phyloP scores from a whole-genome alignment of 2,888 invertebrate genomes.

The Drosophila phalerata region DNA sequence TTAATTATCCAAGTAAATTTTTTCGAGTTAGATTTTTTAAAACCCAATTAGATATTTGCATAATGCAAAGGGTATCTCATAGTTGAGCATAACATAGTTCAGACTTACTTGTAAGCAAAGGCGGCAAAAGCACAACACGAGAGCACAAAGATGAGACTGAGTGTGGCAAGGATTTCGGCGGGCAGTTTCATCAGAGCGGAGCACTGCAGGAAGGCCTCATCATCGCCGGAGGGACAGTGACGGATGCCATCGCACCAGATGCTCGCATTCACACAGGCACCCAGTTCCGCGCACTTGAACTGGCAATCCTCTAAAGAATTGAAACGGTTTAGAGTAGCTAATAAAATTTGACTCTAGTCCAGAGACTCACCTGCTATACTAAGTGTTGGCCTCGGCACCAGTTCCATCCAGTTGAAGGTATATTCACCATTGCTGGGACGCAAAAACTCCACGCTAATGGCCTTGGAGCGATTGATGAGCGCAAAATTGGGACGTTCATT shows the following conservation, averaged over 20 bases:
- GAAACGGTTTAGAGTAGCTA: background rate
- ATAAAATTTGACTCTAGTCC: background rate
- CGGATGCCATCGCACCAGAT: slow-evolving; percentile 93
- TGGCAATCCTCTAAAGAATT: slow-evolving; percentile 89
- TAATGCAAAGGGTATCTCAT: background rate
- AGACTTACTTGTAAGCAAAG: slow-evolving; percentile 87
- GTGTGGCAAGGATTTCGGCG: slow-evolving; percentile 89
- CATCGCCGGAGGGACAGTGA: slow-evolving; percentile 93
- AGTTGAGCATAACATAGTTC: background rate
- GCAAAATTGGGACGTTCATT: slow-evolving; percentile 87
- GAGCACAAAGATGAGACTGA: slow-evolving; percentile 86
- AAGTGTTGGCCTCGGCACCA: slow-evolving; percentile 87
- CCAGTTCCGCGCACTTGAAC: slow-evolving; percentile 91
- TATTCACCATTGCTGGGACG: slow-evolving; percentile 91
- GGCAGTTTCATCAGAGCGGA: slow-evolving; percentile 92
- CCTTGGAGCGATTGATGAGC: slow-evolving; percentile 87
- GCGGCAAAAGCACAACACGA: slow-evolving; percentile 86
- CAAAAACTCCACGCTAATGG: slow-evolving; percentile 92
- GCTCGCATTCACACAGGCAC: slow-evolving; percentile 92
- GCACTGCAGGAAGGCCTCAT: slow-evolving; percentile 92
- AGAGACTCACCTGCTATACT: slow-evolving; percentile 84
- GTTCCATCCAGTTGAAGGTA: slow-evolving; percentile 93
- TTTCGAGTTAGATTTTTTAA: too few relatives aligned
- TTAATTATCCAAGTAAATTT: too few relatives aligned
- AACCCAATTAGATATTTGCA: too few relatives aligned